Conservation (phyloP, 1,140 invertebrate genomes). For the Acromyrmex heyeri region DNA sequence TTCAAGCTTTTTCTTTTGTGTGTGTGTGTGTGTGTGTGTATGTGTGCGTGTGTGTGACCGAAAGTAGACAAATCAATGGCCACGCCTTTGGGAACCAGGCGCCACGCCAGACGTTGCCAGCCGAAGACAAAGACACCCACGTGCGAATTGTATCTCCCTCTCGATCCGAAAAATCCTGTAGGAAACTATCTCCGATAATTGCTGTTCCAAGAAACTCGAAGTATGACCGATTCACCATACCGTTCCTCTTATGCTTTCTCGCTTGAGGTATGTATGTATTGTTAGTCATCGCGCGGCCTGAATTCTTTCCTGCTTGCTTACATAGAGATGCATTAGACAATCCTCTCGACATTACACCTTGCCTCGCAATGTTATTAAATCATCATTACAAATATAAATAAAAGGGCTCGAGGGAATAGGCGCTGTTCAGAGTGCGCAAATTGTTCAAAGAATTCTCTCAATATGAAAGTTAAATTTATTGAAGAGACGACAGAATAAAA, state of each 20-base stretch:
- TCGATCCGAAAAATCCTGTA: constrained; percentile 51
- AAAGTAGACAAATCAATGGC: constrained; percentile 52
- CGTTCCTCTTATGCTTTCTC: constrained; percentile 8
- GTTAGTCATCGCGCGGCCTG: constrained; percentile 45
- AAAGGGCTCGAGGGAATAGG: too few relatives aligned
- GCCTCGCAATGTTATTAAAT: constrained; percentile 19
- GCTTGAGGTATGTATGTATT: constrained; percentile 13
- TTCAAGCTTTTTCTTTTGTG: constrained; percentile 63
- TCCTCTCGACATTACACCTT: background rate
- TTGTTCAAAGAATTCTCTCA: too few relatives aligned
- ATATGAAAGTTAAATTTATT: too few relatives aligned
- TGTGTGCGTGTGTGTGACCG: constrained; percentile 3
- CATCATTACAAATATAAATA: constrained; percentile 6
- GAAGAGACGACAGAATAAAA: too few relatives aligned
- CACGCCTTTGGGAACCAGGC: constrained; percentile 53
- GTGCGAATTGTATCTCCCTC: constrained; percentile 55
- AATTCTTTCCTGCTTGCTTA: constrained; percentile 27
- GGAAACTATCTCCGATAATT: constrained; percentile 45
- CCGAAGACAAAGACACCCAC: constrained; percentile 64
- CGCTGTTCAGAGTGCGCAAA: too few relatives aligned
- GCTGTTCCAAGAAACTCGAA: constrained; percentile 31
- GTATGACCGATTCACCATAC: constrained; percentile 19
- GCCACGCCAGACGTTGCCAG: constrained; percentile 31
- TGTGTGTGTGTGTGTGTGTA: background rate
- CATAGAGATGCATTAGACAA: constrained; percentile 26